phyloP scores from a whole-genome alignment of 2,113 vertebrate species.

The Uria lomvia region DNA sequence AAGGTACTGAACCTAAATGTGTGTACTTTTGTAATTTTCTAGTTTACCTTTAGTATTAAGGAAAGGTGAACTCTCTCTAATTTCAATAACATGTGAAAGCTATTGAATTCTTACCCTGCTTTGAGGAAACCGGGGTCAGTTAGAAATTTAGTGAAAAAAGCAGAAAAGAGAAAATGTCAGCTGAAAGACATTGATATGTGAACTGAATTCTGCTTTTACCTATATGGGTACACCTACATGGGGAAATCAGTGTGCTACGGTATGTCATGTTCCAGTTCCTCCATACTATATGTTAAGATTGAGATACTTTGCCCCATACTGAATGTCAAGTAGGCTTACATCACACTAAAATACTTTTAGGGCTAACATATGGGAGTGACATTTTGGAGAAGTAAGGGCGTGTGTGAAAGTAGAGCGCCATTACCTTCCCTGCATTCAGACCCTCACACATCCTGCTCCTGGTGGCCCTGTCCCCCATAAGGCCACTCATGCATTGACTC shows the following conservation, averaged over 20 bases:
- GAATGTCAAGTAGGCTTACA: neutral
- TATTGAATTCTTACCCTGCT: neutral
- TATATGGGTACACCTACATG: neutral
- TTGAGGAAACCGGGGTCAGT: neutral
- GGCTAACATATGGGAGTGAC: neutral
- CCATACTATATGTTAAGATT: neutral
- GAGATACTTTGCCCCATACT: neutral
- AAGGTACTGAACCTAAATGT: neutral
- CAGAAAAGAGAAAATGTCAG: neutral
- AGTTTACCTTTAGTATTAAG: neutral
- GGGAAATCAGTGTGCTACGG: neutral
- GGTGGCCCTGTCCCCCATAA: neutral
- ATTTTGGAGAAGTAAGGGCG: neutral
- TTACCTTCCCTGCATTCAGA: neutral
- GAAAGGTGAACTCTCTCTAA: neutral
- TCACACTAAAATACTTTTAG: neutral
- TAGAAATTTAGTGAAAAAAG: neutral
- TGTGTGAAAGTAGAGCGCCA: neutral
- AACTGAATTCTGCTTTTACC: neutral
- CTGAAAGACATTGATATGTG: neutral
- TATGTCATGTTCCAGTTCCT: neutral
- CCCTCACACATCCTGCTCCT: neutral
- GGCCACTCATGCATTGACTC: neutral
- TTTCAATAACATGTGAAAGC: neutral
- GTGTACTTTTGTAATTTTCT: neutral